Conservation (phyloP, 2,888 invertebrate genomes). For the Acleris laterana region DNA sequence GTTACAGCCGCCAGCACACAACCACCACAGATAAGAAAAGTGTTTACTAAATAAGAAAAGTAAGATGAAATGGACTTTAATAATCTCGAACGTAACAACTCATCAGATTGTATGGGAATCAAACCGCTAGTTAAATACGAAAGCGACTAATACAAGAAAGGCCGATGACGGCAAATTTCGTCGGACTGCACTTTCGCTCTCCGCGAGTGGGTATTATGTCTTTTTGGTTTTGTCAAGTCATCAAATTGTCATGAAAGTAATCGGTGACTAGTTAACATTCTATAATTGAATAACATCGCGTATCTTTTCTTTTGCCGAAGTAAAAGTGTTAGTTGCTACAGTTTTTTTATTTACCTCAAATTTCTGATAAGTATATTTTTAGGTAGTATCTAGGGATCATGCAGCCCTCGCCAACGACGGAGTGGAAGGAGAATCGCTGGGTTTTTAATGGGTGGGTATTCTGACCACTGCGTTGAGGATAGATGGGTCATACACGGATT, state of each 20-base stretch:
- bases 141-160: conserved; percentile 23
- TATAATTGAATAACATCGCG: not conserved
- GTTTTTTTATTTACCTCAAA: too few relatives aligned
- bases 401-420: too few relatives aligned
- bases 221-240: conserved; percentile 50
- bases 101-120: conserved; percentile 9
- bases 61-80: too few relatives aligned
- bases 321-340: not conserved
- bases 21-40: too few relatives aligned
- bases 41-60: too few relatives aligned
- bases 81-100: conserved; percentile 38
- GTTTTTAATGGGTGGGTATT: too few relatives aligned
- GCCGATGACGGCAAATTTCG: conserved; percentile 20
- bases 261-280: conserved; percentile 1
- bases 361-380: too few relatives aligned
- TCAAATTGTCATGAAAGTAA: conserved; percentile 48
- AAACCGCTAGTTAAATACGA: conserved; percentile 7
- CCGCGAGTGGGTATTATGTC: conserved; percentile 25
- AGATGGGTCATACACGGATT: too few relatives aligned
- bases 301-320: not conserved
- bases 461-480: too few relatives aligned
- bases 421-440: too few relatives aligned
- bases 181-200: conserved; percentile 38
- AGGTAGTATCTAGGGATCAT: too few relatives aligned
- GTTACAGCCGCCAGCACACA: too few relatives aligned